Base-by-base conservation (phyloP, 2,888 invertebrate genomes). In the Sarcophaga carnaria region DNA sequence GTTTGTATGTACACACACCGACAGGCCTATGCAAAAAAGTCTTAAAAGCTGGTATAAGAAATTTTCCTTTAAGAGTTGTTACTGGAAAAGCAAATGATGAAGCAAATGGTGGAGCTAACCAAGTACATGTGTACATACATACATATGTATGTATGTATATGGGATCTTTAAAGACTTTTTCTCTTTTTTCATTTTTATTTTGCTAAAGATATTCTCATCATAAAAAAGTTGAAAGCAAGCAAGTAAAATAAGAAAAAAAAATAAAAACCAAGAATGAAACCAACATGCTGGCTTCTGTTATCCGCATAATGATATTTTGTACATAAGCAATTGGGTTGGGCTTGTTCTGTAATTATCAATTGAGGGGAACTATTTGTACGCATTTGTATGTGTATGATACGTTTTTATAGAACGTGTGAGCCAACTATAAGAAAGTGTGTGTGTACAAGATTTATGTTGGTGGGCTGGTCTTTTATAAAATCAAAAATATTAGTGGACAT, bases 281-380 rank as follows among this genome's bases (percentile, higher is more conserved):
- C 54, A 80, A 81, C 84, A 75, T 81, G 79, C 78, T 87, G 72
- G 84, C 84, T 78, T 76, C 77, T 87, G 84, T 87, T 84, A 87
- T 75, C 79, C 81, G 69, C 76, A 84, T 79, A 74, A 72, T 81
- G 74, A 80, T 80, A 76, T 84, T 77, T 71, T 76, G 60, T 84
- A 86, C 83, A 80, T 79, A 81, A 84, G 87, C 84, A 84, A 77
- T 84, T 84, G 87, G 87, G 87, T 87, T 87, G 87, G 87, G 87
- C 87, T 84, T 87, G 79, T 81, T 47, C 64, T 71, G 76, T 82
- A 87, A 87, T 87, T 87, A 87, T 84, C 79, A 87, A 84, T 79
- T 84, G 87, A 87, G 87, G 84, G 87, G 87, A 87, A 84, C 67
- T 67, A 63, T 79, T 81, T 81, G 12, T 69, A 75, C 47, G 37